Evolutionary conservation across 2,888 invertebrate genomes (phyloP), one percentile per base, ranked within the genome.

Genomic region (Spialia ferax): DNA sequence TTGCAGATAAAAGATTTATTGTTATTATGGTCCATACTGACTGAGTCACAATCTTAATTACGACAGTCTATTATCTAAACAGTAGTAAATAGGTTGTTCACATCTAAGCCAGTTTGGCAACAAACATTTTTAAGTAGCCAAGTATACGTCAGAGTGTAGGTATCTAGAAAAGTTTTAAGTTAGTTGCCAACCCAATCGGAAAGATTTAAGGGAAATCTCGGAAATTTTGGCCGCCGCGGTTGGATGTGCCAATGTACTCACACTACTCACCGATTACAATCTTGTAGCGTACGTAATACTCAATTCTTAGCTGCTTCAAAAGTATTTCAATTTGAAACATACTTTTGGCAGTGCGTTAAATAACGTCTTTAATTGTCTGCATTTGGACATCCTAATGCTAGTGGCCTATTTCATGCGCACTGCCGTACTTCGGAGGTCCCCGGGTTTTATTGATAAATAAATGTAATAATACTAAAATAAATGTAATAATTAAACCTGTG

Each of bases 151-250:
- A 26, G 48, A 15, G n/a, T 22, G 22, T 52, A 52, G 62, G 52
- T 62, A 62, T 62, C 35, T 52, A 52, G 23, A 57, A 65, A 26
- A 65, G 57, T 65, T 65, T 38, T 50, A 50, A 65, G 57, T 57
- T 57, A 65, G 65, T 59, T 66, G 65, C 65, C 65, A 66, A 66
- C 35, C 59, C 65, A 66, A 66, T 66, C 65, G 59, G 52, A 59
- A 60, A 66, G 59, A 66, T 66, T 50, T 60, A 66, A 54, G 50
- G 65, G 65, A 66, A 60, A 23, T 66, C 54, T 54, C 5, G 48
- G 54, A 60, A 66, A 50, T 66, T 60, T 66, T 60, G 66, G 60
- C 54, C 60, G 54, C 26, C 32, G 60, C 32, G 60, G 60, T 55
- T 60, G 32, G 20, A 66, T 66, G 60, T 66, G 60, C 66, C 66